These are phyloP conservation scores for Neotoma lepida DNA, from an alignment of 2,113 vertebrate genomes.

Conservation along the genomic window DNA sequence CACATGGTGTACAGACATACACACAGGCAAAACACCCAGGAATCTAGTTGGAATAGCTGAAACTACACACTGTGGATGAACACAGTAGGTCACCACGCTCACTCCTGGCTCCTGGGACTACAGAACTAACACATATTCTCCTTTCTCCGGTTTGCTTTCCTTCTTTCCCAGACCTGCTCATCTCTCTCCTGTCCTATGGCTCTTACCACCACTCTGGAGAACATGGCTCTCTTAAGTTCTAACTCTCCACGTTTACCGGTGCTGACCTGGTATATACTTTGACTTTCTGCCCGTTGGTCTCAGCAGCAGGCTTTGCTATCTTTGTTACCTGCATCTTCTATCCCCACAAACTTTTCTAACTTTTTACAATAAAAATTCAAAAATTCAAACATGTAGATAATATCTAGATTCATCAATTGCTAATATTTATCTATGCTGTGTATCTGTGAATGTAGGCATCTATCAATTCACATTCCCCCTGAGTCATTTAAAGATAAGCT, in stretches of 20 bases:
- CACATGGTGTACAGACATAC: neutral
- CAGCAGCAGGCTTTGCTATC: neutral
- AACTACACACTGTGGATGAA: no score
- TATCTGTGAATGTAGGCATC: no score
- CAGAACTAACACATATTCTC: no score
- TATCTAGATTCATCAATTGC: no score
- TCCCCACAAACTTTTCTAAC: no score
- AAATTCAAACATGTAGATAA: no score
- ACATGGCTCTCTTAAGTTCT: neutral
- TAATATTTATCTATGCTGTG: no score
- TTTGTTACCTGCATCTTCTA: neutral
- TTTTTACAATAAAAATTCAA: no score
- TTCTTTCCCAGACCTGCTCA: neutral
- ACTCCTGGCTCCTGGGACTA: neutral
- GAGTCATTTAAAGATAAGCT: no score
- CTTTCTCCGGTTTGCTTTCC: neutral
- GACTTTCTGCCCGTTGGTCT: neutral
- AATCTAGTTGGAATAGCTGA: neutral
- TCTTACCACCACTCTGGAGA: neutral
- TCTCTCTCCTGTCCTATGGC: neutral
- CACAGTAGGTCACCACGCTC: no score
- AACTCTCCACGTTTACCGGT: neutral
- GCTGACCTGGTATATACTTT: neutral
- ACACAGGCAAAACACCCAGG: neutral
- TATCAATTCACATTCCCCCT: no score